Evolutionary conservation across 1,140 invertebrate genomes (phyloP).

Genomic region (Zaprionus tsacasi): DNA sequence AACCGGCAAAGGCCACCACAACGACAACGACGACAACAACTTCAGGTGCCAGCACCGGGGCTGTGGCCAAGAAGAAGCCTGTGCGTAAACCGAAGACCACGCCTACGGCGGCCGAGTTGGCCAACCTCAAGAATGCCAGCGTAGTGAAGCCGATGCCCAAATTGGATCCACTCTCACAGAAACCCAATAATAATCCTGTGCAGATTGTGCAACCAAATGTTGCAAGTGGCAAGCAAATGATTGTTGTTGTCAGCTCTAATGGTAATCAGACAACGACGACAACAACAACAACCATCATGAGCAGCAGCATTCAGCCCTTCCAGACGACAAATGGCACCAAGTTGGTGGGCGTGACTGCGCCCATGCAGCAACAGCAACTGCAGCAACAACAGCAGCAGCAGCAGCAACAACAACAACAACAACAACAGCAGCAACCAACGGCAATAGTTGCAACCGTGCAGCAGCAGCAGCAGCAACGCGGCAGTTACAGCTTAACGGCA

Average conservation of each 20-base stretch:
- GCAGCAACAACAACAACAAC: constrained; percentile 19
- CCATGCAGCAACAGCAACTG: constrained; percentile 76
- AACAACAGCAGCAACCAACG: constrained; percentile 33
- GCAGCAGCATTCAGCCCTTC: constrained; percentile 81
- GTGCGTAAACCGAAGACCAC: constrained; percentile 76
- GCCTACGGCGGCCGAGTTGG: constrained; percentile 69
- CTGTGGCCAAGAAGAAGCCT: constrained; percentile 77
- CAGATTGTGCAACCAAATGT: constrained; percentile 82
- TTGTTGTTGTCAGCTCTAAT: constrained; percentile 61
- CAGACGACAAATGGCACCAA: constrained; percentile 84
- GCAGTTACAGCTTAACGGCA: constrained; percentile 41
- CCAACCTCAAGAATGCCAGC: constrained; percentile 72
- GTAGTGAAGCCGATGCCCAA: constrained; percentile 81
- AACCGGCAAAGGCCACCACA: constrained; percentile 55
- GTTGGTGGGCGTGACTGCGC: constrained; percentile 84
- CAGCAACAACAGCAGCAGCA: constrained; percentile 50
- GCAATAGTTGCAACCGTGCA: constrained; percentile 10
- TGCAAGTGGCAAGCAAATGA: constrained; percentile 80
- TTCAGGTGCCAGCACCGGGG: constrained; percentile 43
- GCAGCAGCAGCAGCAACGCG: constrained; percentile 26
- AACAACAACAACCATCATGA: constrained; percentile 72
- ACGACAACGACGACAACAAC: constrained; percentile 16
- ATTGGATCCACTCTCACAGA: constrained; percentile 76
- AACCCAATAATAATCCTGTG: constrained; percentile 80
- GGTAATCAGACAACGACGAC: constrained; percentile 59